Percentiles rank a stretch among this genome's conserved stretches.
Evolutionary conservation across 1,140 invertebrate genomes (phyloP).

Genomic region (Neomicropteryx cornuta): DNA sequence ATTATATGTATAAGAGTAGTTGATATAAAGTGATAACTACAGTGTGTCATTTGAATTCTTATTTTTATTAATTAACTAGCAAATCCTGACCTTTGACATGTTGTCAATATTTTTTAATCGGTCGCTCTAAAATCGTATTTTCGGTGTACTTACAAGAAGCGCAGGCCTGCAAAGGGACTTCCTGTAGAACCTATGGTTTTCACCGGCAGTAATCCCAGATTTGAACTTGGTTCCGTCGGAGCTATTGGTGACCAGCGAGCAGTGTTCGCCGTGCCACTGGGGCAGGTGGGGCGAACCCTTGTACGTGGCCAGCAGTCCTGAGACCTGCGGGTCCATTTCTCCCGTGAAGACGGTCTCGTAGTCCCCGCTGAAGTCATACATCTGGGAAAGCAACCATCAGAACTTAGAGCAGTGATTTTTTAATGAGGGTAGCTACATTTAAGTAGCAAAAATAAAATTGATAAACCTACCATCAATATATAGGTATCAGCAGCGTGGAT

Average conservation of each 20-base stretch:
- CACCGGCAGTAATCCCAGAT: constrained; percentile 53
- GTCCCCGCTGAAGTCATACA: constrained; percentile 77
- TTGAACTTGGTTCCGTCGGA: constrained; percentile 80
- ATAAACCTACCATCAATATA: neutral
- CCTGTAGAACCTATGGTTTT: constrained; percentile 63
- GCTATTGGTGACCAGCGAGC: constrained; percentile 63
- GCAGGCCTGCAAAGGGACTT: constrained; percentile 73
- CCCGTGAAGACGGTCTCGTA: constrained; percentile 72
- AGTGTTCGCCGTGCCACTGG: constrained; percentile 63
- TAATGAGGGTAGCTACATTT: neutral
- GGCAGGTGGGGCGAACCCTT: constrained; percentile 56
- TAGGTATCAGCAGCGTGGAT: neutral
- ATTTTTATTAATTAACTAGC: no score
- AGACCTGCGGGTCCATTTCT: constrained; percentile 38
- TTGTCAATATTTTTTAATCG: no score
- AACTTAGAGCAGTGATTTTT: neutral
- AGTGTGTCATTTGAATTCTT: no score
- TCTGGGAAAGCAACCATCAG: constrained; percentile 41
- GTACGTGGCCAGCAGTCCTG: constrained; percentile 68
- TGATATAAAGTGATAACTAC: no score
- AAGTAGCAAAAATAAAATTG: neutral
- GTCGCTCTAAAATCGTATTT: no score
- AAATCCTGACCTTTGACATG: no score
- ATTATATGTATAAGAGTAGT: no score
- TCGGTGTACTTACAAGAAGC: constrained; percentile 45